phyloP scores from a whole-genome alignment of 2,888 invertebrate genomes.

The Drosophila tripunctata region DNA sequence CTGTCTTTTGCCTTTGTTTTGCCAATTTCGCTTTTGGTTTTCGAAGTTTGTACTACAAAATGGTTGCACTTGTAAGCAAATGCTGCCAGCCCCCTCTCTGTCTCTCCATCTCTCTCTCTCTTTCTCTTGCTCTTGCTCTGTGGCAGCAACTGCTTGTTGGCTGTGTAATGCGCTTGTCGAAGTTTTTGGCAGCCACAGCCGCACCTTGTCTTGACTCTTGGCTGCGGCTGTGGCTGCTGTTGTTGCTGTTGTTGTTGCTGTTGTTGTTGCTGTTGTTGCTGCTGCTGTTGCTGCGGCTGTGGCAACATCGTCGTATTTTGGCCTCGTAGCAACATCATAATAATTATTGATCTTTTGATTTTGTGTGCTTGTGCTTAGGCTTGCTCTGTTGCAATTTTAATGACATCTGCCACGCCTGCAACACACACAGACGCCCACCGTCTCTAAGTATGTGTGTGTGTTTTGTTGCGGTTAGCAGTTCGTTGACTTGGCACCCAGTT shows the following conservation, averaged over 20 bases:
- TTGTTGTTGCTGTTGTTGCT: conserved; percentile 1
- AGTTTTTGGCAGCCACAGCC: conserved; percentile 70
- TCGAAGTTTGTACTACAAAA: conserved; percentile 81
- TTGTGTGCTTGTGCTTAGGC: conserved; percentile 39
- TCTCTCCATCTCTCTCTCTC: conserved; percentile 2
- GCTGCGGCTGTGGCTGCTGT: conserved; percentile 50
- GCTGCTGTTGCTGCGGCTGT: conserved; percentile 33
- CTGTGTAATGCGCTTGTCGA: conserved; percentile 76
- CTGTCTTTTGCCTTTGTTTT: conserved; percentile 65
- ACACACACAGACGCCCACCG: conserved; percentile 17
- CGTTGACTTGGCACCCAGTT: conserved; percentile 74
- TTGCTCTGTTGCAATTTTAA: conserved; percentile 70
- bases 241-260: conserved; percentile 1
- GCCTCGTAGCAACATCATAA: conserved; percentile 64
- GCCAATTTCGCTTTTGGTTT: conserved; percentile 79
- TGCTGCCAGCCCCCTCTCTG: conserved; percentile 38
- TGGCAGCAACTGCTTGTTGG: conserved; percentile 69
- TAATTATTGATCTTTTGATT: conserved; percentile 83
- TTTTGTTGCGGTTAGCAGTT: conserved; percentile 70
- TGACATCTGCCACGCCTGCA: conserved; percentile 64
- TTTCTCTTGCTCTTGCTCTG: conserved; percentile 5
- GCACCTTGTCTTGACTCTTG: conserved; percentile 74
- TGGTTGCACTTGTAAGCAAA: conserved; percentile 81
- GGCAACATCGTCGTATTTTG: conserved; percentile 52
- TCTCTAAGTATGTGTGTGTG: conserved; percentile 32